Evolutionary conservation across 2,888 invertebrate genomes (phyloP).

Genomic region (Eristalis intricaria): DNA sequence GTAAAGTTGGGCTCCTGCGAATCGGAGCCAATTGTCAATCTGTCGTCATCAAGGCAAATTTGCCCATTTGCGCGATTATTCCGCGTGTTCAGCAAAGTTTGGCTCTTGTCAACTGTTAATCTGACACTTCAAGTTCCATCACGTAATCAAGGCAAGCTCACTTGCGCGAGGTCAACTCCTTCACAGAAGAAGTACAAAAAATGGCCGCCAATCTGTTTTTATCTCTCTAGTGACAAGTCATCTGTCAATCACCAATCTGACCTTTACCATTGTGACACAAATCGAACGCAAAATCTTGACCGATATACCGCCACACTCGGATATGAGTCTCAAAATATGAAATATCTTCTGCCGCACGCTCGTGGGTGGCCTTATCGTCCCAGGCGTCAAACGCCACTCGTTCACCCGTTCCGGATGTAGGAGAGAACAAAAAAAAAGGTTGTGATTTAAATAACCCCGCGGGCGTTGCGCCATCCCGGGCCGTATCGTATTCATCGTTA

Average conservation of each 20-base stretch:
- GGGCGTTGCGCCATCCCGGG: background rate
- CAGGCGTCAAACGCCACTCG: background rate
- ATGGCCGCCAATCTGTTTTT: no score
- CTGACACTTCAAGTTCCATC: no score
- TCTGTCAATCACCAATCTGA: background rate
- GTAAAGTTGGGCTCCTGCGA: no score
- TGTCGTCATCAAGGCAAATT: no score
- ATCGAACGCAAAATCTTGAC: background rate
- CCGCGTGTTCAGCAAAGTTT: no score
- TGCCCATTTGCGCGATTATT: no score
- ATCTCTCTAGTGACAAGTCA: background rate
- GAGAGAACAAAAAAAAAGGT: background rate
- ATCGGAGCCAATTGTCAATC: no score
- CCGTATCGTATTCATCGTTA: background rate
- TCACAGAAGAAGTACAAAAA: no score
- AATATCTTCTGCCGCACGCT: background rate
- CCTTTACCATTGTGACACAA: background rate
- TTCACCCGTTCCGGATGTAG: background rate
- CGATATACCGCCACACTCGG: background rate
- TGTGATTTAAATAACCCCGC: background rate
- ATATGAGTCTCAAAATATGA: background rate
- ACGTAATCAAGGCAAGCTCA: no score
- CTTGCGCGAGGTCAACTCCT: no score
- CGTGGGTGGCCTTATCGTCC: background rate
- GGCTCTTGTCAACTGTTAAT: no score